These are phyloP conservation scores for Acleris literana DNA, from an alignment of 2,888 invertebrate species.

Conservation along the genomic window DNA sequence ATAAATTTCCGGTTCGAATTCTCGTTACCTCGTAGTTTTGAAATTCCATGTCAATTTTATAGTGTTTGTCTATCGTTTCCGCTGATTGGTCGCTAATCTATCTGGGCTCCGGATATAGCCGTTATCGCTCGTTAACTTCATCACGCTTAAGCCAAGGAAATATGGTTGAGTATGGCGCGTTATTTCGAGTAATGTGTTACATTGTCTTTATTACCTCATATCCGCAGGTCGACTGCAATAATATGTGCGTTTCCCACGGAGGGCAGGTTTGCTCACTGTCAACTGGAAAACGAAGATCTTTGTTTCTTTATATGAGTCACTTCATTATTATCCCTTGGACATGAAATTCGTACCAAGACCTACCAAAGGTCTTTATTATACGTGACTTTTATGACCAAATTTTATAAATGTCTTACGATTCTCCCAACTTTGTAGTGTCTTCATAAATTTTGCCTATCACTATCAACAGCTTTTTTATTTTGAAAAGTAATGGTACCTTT, in stretches of 20 bases:
- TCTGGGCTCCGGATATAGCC: conserved; percentile 63
- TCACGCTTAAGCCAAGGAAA: conserved; percentile 14
- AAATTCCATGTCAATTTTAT: conserved; percentile 25
- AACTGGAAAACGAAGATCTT: conserved; percentile 39
- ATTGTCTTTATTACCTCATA: conserved; percentile 59
- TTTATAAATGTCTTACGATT: no score
- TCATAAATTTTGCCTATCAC: background rate
- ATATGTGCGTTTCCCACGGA: conserved; percentile 77
- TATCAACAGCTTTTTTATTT: background rate
- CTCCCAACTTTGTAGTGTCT: background rate
- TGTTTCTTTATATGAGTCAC: background rate
- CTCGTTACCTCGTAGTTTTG: conserved; percentile 15
- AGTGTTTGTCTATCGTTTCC: conserved; percentile 55
- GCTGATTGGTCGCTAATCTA: conserved; percentile 67
- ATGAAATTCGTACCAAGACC: background rate
- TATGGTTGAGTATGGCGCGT: conserved; percentile 18
- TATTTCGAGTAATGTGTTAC: conserved; percentile 8
- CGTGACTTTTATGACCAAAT: no score
- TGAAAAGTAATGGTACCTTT: background rate
- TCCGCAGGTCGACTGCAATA: conserved; percentile 62
- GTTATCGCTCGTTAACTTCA: conserved; percentile 45
- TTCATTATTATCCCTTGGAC: background rate
- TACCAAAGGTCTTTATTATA: background rate
- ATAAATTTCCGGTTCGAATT: conserved; percentile 5
- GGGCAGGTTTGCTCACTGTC: conserved; percentile 48